Conservation (phyloP, 2,888 invertebrate species). For the Clepsis dumicolana region DNA sequence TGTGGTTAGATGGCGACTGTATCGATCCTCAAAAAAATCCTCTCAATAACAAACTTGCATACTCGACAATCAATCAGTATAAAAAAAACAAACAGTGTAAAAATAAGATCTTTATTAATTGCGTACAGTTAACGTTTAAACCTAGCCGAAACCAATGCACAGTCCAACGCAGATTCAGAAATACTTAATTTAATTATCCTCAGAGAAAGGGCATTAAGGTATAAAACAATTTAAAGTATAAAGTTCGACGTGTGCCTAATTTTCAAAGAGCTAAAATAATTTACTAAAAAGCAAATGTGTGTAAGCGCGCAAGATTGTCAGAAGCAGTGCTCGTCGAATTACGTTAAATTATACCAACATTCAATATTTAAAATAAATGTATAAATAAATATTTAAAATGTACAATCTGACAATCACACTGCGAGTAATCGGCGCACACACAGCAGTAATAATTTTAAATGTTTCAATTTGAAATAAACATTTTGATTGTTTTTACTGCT, state of each 20-base stretch:
- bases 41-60: no score
- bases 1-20: no score
- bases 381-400: background rate
- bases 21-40: no score
- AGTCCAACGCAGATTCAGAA: conserved; percentile 42
- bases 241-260: background rate
- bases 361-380: background rate
- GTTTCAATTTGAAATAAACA: background rate
- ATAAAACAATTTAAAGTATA: background rate
- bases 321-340: background rate
- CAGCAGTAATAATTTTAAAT: background rate
- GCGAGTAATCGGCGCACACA: background rate
- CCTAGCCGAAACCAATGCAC: conserved; percentile 58
- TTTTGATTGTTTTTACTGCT: background rate
- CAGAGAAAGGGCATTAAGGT: background rate
- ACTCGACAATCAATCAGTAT: no score
- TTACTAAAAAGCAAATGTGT: background rate
- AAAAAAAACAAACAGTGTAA: conserved; percentile 48
- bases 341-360: background rate
- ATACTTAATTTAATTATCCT: conserved; percentile 24
- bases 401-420: background rate
- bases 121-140: conserved; percentile 51
- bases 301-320: background rate
- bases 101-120: conserved; percentile 59
- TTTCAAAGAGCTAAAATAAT: background rate